Evolutionary conservation across 2,113 vertebrate genomes (phyloP).

Genomic region (Setophaga kirtlandii): DNA sequence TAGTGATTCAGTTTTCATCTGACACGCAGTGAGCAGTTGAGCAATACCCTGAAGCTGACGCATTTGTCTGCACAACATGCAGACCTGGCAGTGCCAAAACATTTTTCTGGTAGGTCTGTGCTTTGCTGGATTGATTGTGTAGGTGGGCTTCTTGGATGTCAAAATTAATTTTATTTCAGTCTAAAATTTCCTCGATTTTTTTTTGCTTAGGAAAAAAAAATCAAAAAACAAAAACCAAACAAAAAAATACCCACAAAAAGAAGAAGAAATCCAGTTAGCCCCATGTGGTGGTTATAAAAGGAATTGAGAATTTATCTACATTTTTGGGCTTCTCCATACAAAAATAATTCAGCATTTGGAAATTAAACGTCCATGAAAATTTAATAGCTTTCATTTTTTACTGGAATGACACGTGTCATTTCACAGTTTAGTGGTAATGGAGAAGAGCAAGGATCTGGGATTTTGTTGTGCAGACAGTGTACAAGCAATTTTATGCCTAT

Average conservation of each 20-base stretch:
- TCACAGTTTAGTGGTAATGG: not conserved
- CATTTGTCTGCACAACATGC: not conserved
- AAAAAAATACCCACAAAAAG: too few species aligned
- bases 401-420: not conserved
- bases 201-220: not conserved
- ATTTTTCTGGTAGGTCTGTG: not conserved
- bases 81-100: not conserved
- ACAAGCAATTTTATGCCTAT: not conserved
- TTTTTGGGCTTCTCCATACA: not conserved
- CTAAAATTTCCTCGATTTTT: not conserved
- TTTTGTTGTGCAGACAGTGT: not conserved
- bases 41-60: not conserved
- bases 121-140: not conserved
- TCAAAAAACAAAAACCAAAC: too few species aligned
- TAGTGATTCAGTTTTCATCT: not conserved
- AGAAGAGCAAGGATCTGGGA: not conserved
- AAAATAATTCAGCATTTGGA: not conserved
- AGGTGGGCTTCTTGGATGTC: not conserved
- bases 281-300: not conserved
- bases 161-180: not conserved
- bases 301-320: not conserved
- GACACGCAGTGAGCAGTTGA: not conserved
- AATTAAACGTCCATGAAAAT: not conserved
- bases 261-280: not conserved
- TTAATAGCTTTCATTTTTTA: slow-evolving; percentile 12